These are phyloP conservation scores for Alethe diademata DNA, from an alignment of 2,113 vertebrate species.

Conservation along the genomic window DNA sequence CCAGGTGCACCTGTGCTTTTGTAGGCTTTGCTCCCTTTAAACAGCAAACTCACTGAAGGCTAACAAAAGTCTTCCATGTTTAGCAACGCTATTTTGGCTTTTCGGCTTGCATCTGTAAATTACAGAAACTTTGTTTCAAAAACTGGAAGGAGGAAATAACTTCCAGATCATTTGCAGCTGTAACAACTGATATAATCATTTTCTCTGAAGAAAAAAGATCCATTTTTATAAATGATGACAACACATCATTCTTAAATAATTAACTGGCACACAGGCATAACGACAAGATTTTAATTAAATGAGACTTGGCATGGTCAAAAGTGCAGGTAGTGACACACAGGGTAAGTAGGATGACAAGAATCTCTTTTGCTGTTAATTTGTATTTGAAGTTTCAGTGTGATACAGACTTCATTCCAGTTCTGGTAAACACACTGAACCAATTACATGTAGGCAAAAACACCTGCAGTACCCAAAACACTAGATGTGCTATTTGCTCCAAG, in stretches of 20 bases:
- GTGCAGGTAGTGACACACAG: background rate
- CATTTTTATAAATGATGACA: background rate
- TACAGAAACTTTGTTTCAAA: background rate
- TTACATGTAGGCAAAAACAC: background rate
- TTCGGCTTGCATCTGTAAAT: background rate
- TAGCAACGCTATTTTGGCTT: background rate
- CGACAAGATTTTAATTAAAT: background rate
- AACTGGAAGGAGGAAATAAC: background rate
- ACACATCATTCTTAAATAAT: background rate
- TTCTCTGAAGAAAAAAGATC: background rate
- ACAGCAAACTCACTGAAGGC: background rate
- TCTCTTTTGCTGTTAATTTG: background rate
- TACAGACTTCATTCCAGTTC: background rate
- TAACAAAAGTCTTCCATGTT: background rate
- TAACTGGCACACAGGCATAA: background rate
- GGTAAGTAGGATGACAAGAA: background rate
- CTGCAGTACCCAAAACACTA: accelerated
- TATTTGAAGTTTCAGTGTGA: background rate
- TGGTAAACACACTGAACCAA: background rate
- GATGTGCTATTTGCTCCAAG: background rate
- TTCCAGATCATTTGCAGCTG: background rate
- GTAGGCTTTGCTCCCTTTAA: background rate
- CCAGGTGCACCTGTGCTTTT: background rate
- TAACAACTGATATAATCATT: background rate
- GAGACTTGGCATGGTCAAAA: background rate